A percentile compares a stretch with the other conserved stretches of the same genome.
phyloP scores from a whole-genome alignment of 2,888 invertebrate genomes.

The Oscheius sp. region DNA sequence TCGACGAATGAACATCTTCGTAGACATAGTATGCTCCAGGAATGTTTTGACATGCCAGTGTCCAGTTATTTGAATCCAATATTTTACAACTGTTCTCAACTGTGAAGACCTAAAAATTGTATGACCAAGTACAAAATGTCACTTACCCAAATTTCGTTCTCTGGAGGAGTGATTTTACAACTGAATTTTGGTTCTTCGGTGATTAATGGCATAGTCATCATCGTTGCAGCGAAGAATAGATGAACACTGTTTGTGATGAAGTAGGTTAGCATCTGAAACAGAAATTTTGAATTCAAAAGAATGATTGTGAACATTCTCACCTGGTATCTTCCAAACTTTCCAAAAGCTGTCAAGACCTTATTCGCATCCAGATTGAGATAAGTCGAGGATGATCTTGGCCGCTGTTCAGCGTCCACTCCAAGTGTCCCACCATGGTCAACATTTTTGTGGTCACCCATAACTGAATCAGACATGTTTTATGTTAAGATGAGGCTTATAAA shows the following conservation, averaged over 20 bases:
- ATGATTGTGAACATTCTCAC: slow-evolving; percentile 38
- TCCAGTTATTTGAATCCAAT: slow-evolving; percentile 42
- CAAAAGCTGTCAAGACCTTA: slow-evolving; percentile 66
- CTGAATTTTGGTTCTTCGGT: slow-evolving; percentile 52
- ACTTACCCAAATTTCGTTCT: slow-evolving; percentile 9
- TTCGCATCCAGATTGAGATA: slow-evolving; percentile 67
- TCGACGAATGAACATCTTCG: slow-evolving; percentile 30
- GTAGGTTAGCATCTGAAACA: slow-evolving; percentile 55
- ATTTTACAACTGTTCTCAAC: slow-evolving; percentile 47
- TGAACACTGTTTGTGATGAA: slow-evolving; percentile 53
- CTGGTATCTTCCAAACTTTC: slow-evolving; percentile 70
- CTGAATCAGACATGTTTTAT: neutral
- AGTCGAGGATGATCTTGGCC: slow-evolving; percentile 37
- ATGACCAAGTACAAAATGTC: neutral
- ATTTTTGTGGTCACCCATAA: slow-evolving; percentile 2
- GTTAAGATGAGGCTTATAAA: neutral
- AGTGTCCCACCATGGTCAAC: neutral
- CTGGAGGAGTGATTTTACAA: slow-evolving; percentile 42
- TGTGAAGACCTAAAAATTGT: slow-evolving; percentile 36
- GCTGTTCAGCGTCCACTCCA: neutral
- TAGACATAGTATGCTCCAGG: slow-evolving; percentile 41
- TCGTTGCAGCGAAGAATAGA: slow-evolving; percentile 51
- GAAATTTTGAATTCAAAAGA: slow-evolving; percentile 18
- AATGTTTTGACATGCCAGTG: slow-evolving; percentile 43
- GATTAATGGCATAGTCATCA: slow-evolving; percentile 70